Percentiles rank a stretch among this genome's conserved stretches.
These are phyloP conservation scores for Macrophya alboannulata DNA, from an alignment of 2,888 invertebrate genomes.

Conservation along the genomic window DNA sequence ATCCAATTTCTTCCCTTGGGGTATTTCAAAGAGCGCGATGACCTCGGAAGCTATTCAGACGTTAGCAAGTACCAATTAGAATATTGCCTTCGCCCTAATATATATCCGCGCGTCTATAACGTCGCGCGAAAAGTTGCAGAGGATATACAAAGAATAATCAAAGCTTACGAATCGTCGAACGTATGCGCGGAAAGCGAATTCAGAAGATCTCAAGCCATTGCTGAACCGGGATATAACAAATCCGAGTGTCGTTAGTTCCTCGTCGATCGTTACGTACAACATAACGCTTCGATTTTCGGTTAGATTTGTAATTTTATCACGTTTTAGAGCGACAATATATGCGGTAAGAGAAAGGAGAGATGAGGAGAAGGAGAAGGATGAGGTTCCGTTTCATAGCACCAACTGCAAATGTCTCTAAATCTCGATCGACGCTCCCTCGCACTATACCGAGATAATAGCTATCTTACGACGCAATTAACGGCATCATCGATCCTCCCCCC, in stretches of 20 bases:
- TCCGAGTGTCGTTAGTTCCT: neutral
- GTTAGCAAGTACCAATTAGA: conserved; percentile 65
- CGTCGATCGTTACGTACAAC: neutral
- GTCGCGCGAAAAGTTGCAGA: neutral
- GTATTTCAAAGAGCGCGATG: conserved; percentile 58
- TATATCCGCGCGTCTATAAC: conserved; percentile 14
- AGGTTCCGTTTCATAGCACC: neutral
- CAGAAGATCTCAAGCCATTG: neutral
- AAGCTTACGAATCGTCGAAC: conserved; percentile 2
- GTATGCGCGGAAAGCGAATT: neutral
- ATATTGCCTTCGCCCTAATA: conserved; percentile 48
- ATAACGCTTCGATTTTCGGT: neutral
- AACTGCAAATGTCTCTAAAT: conserved; percentile 22
- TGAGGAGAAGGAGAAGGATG: neutral
- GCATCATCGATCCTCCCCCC: conserved; percentile 6
- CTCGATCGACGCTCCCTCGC: neutral
- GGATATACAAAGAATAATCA: neutral
- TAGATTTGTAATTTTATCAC: conserved; percentile 44
- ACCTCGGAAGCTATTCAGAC: conserved; percentile 65
- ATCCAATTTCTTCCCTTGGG: conserved; percentile 67
- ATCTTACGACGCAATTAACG: conserved; percentile 51
- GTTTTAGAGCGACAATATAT: conserved; percentile 47
- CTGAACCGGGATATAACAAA: neutral
- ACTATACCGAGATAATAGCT: conserved; percentile 6
- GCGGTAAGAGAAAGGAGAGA: neutral